Conservation (phyloP, 2,888 invertebrate genomes). For the Ceriagrion tenellum region DNA sequence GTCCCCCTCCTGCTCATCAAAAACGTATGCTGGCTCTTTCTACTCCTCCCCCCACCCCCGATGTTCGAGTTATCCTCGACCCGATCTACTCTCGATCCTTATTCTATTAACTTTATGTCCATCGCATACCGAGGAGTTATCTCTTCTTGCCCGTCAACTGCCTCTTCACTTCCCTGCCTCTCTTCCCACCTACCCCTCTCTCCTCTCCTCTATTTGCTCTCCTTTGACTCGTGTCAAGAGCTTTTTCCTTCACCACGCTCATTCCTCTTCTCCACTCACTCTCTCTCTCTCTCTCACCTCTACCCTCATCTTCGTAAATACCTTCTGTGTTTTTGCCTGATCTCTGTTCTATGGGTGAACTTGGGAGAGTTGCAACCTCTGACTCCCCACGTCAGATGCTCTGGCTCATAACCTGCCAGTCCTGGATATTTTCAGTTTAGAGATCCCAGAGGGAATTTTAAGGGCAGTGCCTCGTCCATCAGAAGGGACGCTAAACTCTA, state of each 20-base stretch:
- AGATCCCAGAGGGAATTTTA: too few species aligned
- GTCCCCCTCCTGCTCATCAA: not conserved
- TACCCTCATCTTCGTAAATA: not conserved
- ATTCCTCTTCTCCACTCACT: not conserved
- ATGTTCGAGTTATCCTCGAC: not conserved
- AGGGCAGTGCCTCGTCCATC: too few species aligned
- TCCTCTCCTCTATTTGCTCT: not conserved
- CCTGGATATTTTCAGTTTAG: too few species aligned
- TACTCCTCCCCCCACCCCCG: not conserved
- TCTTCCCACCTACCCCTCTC: not conserved
- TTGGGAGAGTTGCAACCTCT: too few species aligned
- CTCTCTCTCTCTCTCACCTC: not conserved
- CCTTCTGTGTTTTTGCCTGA: not conserved
- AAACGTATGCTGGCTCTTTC: not conserved
- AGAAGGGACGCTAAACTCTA: too few species aligned
- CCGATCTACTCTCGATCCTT: not conserved
- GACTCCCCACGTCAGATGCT: too few species aligned
- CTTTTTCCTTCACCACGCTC: not conserved
- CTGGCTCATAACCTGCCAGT: too few species aligned
- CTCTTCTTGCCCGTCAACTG: not conserved
- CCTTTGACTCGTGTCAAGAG: too few species aligned
- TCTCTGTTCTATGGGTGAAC: too few species aligned
- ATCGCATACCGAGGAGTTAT: not conserved
- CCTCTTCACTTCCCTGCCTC: not conserved
- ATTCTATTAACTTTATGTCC: constrained; percentile 14